These are phyloP conservation scores for Agriopis marginaria DNA, from an alignment of 2,888 invertebrate genomes.

Conservation along the genomic window DNA sequence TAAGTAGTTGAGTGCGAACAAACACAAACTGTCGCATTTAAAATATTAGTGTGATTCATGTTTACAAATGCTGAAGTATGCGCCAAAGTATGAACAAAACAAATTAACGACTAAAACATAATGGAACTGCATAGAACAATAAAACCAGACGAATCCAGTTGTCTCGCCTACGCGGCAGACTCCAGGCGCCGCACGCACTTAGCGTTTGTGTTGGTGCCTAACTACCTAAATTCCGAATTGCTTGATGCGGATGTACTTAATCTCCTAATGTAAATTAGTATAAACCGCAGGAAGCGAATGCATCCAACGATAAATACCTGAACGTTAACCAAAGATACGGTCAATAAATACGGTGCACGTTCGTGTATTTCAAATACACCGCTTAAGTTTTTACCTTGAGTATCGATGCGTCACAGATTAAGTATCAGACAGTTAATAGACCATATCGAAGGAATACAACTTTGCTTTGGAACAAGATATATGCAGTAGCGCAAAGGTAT, in stretches of 20 bases:
- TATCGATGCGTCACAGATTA: constrained; percentile 35
- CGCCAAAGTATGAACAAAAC: too few species aligned
- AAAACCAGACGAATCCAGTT: constrained; percentile 73
- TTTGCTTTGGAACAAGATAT: constrained; percentile 64
- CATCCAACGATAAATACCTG: constrained; percentile 45
- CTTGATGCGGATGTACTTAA: constrained; percentile 43
- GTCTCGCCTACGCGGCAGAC: constrained; percentile 79
- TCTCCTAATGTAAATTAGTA: constrained; percentile 51
- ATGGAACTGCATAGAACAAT: constrained; percentile 75
- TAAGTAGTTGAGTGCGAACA: too few species aligned
- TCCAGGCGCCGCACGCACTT: constrained; percentile 73
- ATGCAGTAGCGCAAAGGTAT: constrained; percentile 50
- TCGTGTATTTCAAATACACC: constrained; percentile 15
- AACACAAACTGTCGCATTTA: too few species aligned
- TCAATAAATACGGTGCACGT: constrained; percentile 8
- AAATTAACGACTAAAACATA: constrained; percentile 31
- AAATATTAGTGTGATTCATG: too few species aligned
- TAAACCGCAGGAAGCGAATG: constrained; percentile 44
- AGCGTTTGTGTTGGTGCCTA: constrained; percentile 40
- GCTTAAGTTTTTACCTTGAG: constrained; percentile 22
- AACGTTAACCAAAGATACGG: constrained; percentile 23
- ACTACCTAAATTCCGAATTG: constrained; percentile 34
- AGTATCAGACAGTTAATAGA: constrained; percentile 58
- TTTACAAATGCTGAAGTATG: too few species aligned
- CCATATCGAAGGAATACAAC: constrained; percentile 67